Evolutionary conservation across 2,113 vertebrate genomes (phyloP).

Genomic region (Sialia sialis): DNA sequence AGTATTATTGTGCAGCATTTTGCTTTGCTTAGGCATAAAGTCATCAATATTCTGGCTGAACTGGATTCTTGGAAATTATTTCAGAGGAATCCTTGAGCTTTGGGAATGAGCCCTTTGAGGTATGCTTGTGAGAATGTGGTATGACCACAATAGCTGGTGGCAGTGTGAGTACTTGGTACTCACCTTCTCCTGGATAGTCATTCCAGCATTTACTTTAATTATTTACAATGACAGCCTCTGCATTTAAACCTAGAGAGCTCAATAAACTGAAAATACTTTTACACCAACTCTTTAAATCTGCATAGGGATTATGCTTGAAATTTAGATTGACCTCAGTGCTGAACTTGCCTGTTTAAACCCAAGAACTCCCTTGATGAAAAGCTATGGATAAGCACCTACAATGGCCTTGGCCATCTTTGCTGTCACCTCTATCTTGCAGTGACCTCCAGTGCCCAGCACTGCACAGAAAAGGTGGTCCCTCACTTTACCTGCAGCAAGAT

Average conservation of each 20-base stretch:
- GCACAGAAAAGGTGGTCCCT: background rate
- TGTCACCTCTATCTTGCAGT: background rate
- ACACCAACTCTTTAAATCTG: background rate
- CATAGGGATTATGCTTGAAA: background rate
- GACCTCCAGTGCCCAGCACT: background rate
- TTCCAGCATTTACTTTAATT: background rate
- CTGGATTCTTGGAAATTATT: background rate
- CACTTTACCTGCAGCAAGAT: background rate
- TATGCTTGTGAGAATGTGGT: background rate
- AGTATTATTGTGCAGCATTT: background rate
- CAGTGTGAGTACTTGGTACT: fast-evolving
- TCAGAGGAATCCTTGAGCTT: background rate
- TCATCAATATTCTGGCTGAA: background rate
- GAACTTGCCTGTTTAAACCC: background rate
- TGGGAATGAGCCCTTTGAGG: background rate
- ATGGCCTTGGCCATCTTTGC: background rate
- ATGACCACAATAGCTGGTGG: background rate
- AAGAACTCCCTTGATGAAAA: background rate
- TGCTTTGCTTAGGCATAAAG: background rate
- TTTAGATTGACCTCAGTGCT: background rate
- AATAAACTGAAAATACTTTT: background rate
- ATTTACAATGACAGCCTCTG: background rate
- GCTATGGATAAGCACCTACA: background rate
- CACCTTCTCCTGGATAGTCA: background rate
- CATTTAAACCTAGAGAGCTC: background rate